A percentile compares a stretch with the other conserved stretches of the same genome.
Conservation (phyloP, 2,888 invertebrate genomes). For the Magallana nippona region DNA sequence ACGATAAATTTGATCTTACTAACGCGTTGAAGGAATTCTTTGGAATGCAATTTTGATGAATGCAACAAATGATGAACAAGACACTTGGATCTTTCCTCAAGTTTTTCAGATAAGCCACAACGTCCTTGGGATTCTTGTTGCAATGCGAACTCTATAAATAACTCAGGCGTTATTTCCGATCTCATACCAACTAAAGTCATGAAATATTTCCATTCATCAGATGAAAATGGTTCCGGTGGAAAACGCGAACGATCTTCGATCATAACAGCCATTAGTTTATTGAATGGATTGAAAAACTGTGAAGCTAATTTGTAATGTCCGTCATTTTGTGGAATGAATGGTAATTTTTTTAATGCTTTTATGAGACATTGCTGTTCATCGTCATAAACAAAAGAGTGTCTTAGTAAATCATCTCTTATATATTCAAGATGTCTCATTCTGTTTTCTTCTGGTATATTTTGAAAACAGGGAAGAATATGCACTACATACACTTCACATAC, state of each 20-base stretch:
- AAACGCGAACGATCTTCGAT: slow-evolving; percentile 29
- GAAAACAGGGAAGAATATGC: slow-evolving; percentile 38
- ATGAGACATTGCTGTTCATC: slow-evolving; percentile 7
- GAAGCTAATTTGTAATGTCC: background rate
- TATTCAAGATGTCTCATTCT: slow-evolving; percentile 31
- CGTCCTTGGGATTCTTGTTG: slow-evolving; percentile 39
- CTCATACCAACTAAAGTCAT: slow-evolving; percentile 50
- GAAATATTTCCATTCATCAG: slow-evolving; percentile 44
- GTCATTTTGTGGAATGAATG: background rate
- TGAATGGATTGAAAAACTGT: background rate
- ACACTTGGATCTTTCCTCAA: slow-evolving; percentile 36
- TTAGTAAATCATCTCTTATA: slow-evolving; percentile 15
- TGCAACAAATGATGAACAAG: slow-evolving; percentile 42
- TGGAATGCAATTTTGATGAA: background rate
- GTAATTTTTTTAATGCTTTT: background rate
- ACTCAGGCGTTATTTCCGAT: slow-evolving; percentile 38
- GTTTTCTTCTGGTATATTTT: slow-evolving; percentile 13
- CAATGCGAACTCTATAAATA: slow-evolving; percentile 52
- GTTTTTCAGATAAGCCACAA: slow-evolving; percentile 7
- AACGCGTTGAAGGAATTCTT: slow-evolving; percentile 32
- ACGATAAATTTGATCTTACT: slow-evolving; percentile 51
- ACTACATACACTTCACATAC: slow-evolving; percentile 36
- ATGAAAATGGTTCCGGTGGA: slow-evolving; percentile 44
- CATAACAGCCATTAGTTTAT: background rate
- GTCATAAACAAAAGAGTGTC: background rate